These are phyloP conservation scores for Eutolmus rufibarbis DNA, from an alignment of 2,888 invertebrate genomes.

Conservation along the genomic window DNA sequence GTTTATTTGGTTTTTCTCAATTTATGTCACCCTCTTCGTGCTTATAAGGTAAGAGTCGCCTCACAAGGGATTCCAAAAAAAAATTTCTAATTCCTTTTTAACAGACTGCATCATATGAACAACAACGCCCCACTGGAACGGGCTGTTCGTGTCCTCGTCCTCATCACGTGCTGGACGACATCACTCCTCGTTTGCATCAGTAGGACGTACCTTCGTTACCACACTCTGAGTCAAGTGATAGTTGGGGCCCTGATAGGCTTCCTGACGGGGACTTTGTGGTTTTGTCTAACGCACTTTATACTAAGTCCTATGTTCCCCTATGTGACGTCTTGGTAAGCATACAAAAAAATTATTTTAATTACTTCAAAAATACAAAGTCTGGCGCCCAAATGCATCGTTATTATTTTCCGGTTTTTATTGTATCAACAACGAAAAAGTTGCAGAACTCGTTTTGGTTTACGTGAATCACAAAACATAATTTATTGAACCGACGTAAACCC, in stretches of 20 bases:
- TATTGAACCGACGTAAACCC: no score
- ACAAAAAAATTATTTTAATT: constrained; percentile 36
- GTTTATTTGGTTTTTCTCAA: constrained; percentile 90
- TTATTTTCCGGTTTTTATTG: background rate
- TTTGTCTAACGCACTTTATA: constrained; percentile 77
- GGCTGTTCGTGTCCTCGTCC: constrained; percentile 74
- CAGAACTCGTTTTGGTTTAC: background rate
- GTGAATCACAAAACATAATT: background rate
- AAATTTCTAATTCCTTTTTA: constrained; percentile 51
- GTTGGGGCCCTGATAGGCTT: constrained; percentile 80
- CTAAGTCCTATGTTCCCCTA: constrained; percentile 86
- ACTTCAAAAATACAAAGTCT: background rate
- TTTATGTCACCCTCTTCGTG: constrained; percentile 84
- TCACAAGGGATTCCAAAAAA: background rate
- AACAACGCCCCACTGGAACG: constrained; percentile 80
- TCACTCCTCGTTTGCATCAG: constrained; percentile 71
- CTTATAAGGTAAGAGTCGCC: constrained; percentile 75
- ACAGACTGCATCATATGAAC: constrained; percentile 82
- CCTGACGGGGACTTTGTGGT: constrained; percentile 81
- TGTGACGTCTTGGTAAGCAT: constrained; percentile 82
- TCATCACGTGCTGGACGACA: constrained; percentile 68
- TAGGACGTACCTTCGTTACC: constrained; percentile 87
- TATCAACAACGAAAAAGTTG: background rate
- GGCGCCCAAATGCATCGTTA: background rate
- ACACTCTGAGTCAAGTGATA: constrained; percentile 81